Conservation (phyloP, 2,113 vertebrate genomes). For the Pelmatolapia mariae region DNA sequence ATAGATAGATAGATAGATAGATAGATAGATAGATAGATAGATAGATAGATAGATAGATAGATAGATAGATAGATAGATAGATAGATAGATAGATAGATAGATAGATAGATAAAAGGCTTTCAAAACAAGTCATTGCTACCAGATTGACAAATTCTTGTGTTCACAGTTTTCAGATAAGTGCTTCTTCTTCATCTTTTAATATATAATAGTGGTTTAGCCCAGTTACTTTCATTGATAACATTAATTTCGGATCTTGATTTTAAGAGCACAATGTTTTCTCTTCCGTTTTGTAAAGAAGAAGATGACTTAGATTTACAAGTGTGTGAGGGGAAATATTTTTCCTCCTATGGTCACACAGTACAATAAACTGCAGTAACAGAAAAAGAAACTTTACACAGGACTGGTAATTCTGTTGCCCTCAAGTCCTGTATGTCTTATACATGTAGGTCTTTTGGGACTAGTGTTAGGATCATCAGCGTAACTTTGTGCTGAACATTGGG, state of each 20-base stretch:
- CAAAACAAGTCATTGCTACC: not conserved
- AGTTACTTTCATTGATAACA: not conserved
- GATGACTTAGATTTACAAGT: not conserved
- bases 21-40: not conserved
- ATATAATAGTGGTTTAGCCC: not conserved
- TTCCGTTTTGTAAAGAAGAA: not conserved
- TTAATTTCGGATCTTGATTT: not conserved
- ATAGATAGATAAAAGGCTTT: not conserved
- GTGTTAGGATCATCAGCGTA: not conserved
- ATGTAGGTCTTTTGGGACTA: not conserved
- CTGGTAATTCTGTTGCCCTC: not conserved
- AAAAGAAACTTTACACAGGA: not conserved
- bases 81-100: not conserved
- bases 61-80: not conserved
- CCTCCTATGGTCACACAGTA: not conserved
- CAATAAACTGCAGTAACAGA: not conserved
- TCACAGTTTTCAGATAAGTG: not conserved
- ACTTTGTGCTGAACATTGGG: too few species aligned
- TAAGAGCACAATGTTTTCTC: not conserved
- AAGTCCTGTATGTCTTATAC: not conserved
- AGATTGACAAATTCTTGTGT: not conserved
- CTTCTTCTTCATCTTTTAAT: not conserved
- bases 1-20: not conserved
- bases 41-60: not conserved
- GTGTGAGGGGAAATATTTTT: not conserved